Conservation (phyloP, 2,113 vertebrate species). For the Tringa solitaria region DNA sequence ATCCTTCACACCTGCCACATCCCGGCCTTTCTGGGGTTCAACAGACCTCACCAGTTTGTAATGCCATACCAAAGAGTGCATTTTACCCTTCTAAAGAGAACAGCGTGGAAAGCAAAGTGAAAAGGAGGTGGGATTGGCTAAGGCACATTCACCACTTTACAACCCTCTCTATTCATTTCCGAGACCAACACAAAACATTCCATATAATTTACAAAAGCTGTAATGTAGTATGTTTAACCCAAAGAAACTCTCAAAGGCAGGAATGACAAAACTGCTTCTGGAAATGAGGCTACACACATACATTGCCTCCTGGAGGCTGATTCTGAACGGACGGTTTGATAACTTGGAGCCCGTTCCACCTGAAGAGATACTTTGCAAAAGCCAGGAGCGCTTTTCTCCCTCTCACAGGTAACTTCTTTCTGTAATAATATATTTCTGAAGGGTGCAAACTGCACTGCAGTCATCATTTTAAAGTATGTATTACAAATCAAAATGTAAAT, state of each 20-base stretch:
- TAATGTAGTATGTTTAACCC: rapidly evolving
- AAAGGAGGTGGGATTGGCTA: neutral
- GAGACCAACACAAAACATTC: neutral
- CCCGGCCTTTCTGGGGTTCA: neutral
- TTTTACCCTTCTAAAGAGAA: neutral
- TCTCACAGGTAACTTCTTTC: neutral
- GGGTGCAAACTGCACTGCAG: neutral
- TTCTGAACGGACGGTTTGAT: neutral
- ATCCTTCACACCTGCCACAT: neutral
- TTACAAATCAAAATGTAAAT: neutral
- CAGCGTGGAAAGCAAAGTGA: neutral
- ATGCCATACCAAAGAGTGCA: neutral
- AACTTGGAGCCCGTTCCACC: neutral
- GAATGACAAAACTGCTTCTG: neutral
- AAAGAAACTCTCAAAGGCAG: neutral
- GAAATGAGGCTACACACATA: neutral
- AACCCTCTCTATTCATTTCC: neutral
- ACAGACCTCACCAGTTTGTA: neutral
- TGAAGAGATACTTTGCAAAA: neutral
- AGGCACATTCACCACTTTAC: neutral
- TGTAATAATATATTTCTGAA: neutral
- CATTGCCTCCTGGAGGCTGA: neutral
- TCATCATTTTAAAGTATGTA: neutral
- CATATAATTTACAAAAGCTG: neutral
- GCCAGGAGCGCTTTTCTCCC: neutral